Evolutionary conservation across 92 coral and sea anemone species (phyloP).

Genomic region (Diadumene lineata): DNA sequence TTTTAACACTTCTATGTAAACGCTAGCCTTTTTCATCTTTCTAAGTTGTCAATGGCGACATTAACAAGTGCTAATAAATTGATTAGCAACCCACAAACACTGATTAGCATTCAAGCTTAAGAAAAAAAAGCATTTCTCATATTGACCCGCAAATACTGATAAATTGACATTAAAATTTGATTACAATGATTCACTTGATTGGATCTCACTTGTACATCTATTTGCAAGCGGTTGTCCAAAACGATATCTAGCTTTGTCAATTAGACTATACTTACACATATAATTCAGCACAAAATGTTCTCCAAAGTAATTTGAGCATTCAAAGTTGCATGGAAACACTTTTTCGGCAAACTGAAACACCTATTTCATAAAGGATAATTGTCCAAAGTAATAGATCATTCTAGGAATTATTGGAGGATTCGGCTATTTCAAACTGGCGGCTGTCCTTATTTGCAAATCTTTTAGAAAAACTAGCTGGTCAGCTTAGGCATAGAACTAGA

Average conservation of each 20-base stretch:
- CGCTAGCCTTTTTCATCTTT: not conserved
- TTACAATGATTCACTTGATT: too few relatives aligned
- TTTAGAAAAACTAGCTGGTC: too few relatives aligned
- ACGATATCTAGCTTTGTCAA: too few relatives aligned
- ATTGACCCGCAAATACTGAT: not conserved
- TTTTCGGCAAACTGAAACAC: not conserved
- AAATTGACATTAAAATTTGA: too few relatives aligned
- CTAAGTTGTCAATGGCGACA: constrained; percentile 4
- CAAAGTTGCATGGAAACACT: not conserved
- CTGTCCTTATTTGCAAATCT: too few relatives aligned
- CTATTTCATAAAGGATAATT: not conserved
- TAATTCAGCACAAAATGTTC: too few relatives aligned
- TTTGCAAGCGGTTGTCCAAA: too few relatives aligned
- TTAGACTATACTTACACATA: too few relatives aligned
- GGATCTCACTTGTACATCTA: too few relatives aligned
- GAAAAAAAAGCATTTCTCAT: not conserved
- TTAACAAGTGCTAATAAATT: constrained; percentile 6
- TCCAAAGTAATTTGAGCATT: not conserved
- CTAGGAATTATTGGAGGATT: too few relatives aligned
- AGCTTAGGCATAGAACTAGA: too few relatives aligned
- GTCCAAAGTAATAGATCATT: not conserved
- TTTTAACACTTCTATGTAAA: constrained; percentile 19
- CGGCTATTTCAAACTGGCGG: not conserved
- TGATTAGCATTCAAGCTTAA: not conserved
- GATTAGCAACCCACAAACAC: not conserved